These are phyloP conservation scores for Zootermopsis nevadensis DNA, from an alignment of 2,888 invertebrate genomes.

Conservation along the genomic window DNA sequence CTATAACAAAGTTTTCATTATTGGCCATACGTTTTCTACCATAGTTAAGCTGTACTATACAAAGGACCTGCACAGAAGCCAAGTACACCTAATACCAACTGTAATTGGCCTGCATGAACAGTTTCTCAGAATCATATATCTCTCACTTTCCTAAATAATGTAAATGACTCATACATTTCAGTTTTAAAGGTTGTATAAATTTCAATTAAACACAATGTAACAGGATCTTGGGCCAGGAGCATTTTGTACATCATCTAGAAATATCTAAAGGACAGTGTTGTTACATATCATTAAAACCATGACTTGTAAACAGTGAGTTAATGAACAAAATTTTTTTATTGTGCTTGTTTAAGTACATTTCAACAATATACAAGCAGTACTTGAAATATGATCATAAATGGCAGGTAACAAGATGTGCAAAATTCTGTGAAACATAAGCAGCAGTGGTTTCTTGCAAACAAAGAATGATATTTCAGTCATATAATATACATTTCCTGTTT, in stretches of 20 bases:
- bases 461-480: not conserved
- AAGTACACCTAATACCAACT: too few species aligned
- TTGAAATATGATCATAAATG: conserved; percentile 31
- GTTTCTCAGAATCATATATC: too few species aligned
- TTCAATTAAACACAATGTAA: not conserved
- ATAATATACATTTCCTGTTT: not conserved
- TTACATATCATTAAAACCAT: not conserved
- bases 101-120: too few species aligned
- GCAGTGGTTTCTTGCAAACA: too few species aligned
- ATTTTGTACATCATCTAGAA: not conserved
- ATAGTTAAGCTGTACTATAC: too few species aligned
- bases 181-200: not conserved
- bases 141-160: not conserved
- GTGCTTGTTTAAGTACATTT: conserved; percentile 52
- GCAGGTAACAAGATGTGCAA: conserved; percentile 35
- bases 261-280: not conserved
- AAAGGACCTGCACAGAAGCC: too few species aligned
- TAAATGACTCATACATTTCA: not conserved
- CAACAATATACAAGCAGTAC: conserved; percentile 49
- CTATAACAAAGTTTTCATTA: too few species aligned
- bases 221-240: not conserved
- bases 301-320: not conserved
- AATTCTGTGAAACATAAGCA: conserved; percentile 27
- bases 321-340: conserved; percentile 50
- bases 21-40: too few species aligned